phyloP scores from a whole-genome alignment of 1,140 invertebrate species.

The Drosophila sucinea region DNA sequence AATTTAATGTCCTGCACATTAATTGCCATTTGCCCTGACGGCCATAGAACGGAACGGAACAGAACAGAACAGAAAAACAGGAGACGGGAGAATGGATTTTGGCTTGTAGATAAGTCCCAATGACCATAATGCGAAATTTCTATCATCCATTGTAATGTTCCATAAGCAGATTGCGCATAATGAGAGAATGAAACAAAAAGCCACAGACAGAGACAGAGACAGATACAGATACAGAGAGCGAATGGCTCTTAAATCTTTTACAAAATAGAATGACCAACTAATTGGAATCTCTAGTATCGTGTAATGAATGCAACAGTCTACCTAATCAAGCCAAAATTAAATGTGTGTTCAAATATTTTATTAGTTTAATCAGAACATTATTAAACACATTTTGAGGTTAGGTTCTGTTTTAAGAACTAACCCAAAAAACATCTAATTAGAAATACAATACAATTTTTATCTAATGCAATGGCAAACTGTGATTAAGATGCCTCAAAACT shows the following conservation, averaged over 20 bases:
- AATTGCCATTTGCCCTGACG: conserved; percentile 46
- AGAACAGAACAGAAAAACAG: neutral
- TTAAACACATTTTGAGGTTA: neutral
- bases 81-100: conserved; percentile 1
- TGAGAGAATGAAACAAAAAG: conserved; percentile 1
- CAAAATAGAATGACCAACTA: neutral
- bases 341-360: no score
- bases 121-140: conserved; percentile 45
- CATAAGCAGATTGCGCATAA: conserved; percentile 19
- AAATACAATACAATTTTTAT: no score
- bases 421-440: no score
- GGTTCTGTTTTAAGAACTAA: neutral
- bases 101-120: conserved; percentile 24
- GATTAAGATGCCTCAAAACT: no score
- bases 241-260: neutral
- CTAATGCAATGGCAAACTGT: no score
- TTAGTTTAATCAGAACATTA: no score
- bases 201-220: neutral
- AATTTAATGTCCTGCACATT: conserved; percentile 72
- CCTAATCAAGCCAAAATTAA: no score
- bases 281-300: neutral
- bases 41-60: no score
- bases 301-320: neutral
- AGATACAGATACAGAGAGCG: neutral
- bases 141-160: conserved; percentile 35